Base-by-base conservation (phyloP, 1,140 invertebrate species). In the Ceratosolen solmsi region DNA sequence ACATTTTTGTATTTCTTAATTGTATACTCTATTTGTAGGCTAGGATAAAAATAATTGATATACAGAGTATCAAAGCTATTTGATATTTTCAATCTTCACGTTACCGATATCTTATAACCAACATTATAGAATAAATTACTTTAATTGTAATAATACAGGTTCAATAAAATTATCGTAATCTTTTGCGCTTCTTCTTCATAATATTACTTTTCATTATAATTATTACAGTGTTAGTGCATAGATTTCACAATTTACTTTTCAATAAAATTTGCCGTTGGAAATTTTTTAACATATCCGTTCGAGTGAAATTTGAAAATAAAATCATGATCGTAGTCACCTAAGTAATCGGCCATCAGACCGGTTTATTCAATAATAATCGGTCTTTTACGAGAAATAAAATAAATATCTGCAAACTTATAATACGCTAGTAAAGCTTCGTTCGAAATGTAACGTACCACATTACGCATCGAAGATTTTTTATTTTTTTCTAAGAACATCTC, bases 351-450 rank as follows among this genome's bases (percentile, higher is more conserved):
- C 13, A 9, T 27, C 9, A 30, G 58, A 60, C 25, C 11, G 25
- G 25, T 60, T 30, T n/a, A 60, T 60, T 60, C 58, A 13, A 60
- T 60, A 60, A 60, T 27, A 30, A 60, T 30, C n/a, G 15, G 25
- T 30, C 27, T 33, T 63, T 63, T 63, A 27, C 30, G 25, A 63
- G 30, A 63, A 63, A 63, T 63, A 63, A 33, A 63, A 63, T 63
- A 63, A 63, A 63, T 63, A 63, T 63, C 33, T 33, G 25, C 30
- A 63, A 63, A 27, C 5, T 0, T 11, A 63, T 33, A 63, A 33
- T 63, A 33, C 13, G 27, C 17, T 36, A 4, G 4, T 5, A 36
- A 33, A 63, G 27, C 30, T 63, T 33, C 30, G 0, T 63, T 36
- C 17, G 30, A 63, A 60, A 63, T 33, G 30, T 63, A 63, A 63